Base-by-base conservation (phyloP, 2,797 vertebrate species). In the Eutrigla gurnardus region DNA sequence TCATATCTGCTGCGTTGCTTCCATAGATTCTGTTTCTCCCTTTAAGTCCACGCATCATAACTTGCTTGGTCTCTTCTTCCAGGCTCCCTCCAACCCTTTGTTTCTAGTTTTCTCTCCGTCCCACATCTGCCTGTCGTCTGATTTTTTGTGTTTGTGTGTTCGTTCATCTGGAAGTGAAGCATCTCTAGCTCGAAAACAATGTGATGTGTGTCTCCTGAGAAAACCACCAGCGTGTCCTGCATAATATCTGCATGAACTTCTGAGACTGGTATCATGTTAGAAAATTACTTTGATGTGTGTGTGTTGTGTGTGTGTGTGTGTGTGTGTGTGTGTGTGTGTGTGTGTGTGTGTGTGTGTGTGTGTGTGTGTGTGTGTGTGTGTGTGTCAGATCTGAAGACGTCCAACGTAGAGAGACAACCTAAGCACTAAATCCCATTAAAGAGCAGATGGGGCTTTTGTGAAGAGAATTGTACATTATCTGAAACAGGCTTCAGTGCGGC, bases 341-440 rank as follows among this genome's bases (percentile, higher is more conserved):
- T 47, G 65, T 65, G 47, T 57, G 70, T 52, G 1, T 57, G 45
- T 3, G 46, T 7, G 46, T 40, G 57, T 25, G 17, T 58, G 18
- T 52, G 58, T 25, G 37, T 7, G 15, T 33, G 25, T 13, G 10
- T 2, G 43, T 36, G 50, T 52, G 66, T 67, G 32, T 59, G 66
- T 65, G 36, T 9, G n/a, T 36, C 18, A 53, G 45, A 77, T 66
- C 59, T 78, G 35, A 54, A 43, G 35, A 65, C 1, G 2, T 59
- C 47, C 18, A 54, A 61, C 62, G 59, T 39, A 69, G 10, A 57
- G 40, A 81, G 72, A 73, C 75, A 72, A 68, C 42, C 33, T 70
- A 49, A 84, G 37, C 79, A 66, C 83, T 78, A 75, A 83, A 86
- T 85, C 65, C 50, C 42, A 69, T 85, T 83, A 79, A 65, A 76